A percentile compares a stretch with the other conserved stretches of the same genome.
Conservation (phyloP, 2,113 vertebrate species). For the Sigmodon hispidus region DNA sequence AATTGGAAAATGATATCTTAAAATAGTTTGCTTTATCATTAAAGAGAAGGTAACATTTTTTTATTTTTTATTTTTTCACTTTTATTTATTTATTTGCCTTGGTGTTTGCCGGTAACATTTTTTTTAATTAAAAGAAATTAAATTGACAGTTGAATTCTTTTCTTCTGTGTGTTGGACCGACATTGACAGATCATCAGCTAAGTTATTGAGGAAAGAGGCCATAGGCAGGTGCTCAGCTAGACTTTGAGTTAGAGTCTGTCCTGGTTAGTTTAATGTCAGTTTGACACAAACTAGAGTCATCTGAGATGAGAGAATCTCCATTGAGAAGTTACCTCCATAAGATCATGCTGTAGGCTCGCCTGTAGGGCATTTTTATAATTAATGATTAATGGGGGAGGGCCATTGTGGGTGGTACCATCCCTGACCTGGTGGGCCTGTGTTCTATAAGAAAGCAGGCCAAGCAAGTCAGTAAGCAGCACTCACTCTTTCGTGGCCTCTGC, state of each 20-base stretch:
- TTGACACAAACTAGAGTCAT: not conserved
- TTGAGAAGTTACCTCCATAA: too few relatives aligned
- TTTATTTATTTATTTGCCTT: too few relatives aligned
- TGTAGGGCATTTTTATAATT: too few relatives aligned
- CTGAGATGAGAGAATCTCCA: too few relatives aligned
- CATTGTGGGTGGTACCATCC: not conserved
- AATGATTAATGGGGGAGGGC: not conserved
- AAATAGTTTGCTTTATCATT: not conserved
- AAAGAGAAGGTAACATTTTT: not conserved
- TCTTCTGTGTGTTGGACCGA: not conserved
- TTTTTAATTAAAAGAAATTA: not conserved
- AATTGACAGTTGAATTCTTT: not conserved
- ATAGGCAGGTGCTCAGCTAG: rapidly evolving
- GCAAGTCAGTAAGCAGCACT: too few relatives aligned
- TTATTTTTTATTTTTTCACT: too few relatives aligned
- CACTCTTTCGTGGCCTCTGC: too few relatives aligned
- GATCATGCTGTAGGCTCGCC: too few relatives aligned
- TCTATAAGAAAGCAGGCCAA: too few relatives aligned
- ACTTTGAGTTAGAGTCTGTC: too few relatives aligned
- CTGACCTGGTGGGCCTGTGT: not conserved
- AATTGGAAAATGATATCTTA: not conserved
- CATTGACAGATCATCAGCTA: not conserved
- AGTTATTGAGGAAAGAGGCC: not conserved
- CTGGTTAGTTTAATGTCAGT: not conserved
- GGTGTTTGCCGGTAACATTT: too few relatives aligned